Percentiles rank a stretch among this genome's conserved stretches.
phyloP scores from a whole-genome alignment of 2,888 invertebrate species.

The Agapostemon virescens region DNA sequence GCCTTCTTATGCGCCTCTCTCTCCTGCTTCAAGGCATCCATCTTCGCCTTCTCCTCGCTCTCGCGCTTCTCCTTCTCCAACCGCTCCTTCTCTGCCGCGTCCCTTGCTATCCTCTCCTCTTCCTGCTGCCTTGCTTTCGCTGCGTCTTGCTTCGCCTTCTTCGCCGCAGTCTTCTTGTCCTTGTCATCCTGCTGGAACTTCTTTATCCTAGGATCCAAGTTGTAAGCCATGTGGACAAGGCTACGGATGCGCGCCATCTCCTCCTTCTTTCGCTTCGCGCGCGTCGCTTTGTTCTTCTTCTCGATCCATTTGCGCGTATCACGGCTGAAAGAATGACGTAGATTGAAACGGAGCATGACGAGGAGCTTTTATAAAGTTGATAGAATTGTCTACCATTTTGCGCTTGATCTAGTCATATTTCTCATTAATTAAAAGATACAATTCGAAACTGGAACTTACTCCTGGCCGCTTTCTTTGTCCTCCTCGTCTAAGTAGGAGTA shows the following conservation, averaged over 20 bases:
- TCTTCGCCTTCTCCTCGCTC: conserved; percentile 90
- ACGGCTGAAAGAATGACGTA: conserved; percentile 81
- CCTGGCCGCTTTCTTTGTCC: conserved; percentile 98
- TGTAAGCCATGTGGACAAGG: conserved; percentile 96
- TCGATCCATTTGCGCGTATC: conserved; percentile 99
- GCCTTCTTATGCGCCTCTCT: conserved; percentile 92
- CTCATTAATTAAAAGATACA: no score
- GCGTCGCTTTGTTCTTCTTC: conserved; percentile 96
- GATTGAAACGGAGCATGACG: not conserved
- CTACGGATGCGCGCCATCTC: conserved; percentile 95
- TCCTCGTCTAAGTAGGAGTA: conserved; percentile 99
- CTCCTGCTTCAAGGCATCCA: conserved; percentile 91
- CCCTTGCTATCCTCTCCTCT: conserved; percentile 88
- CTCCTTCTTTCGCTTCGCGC: conserved; percentile 97
- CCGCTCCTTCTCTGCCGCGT: conserved; percentile 83
- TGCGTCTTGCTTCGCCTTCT: conserved; percentile 92
- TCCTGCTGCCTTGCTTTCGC: conserved; percentile 91
- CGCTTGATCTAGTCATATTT: no score
- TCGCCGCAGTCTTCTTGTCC: conserved; percentile 92
- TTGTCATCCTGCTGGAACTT: conserved; percentile 97
- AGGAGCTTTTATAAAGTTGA: not conserved
- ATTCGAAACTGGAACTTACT: conserved; percentile 77
- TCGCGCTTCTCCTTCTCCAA: conserved; percentile 89
- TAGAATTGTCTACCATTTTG: no score
- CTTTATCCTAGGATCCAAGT: conserved; percentile 95